Evolutionary conservation across 2,113 vertebrate genomes (phyloP).

Genomic region (Dolichallabes microphthalmus): DNA sequence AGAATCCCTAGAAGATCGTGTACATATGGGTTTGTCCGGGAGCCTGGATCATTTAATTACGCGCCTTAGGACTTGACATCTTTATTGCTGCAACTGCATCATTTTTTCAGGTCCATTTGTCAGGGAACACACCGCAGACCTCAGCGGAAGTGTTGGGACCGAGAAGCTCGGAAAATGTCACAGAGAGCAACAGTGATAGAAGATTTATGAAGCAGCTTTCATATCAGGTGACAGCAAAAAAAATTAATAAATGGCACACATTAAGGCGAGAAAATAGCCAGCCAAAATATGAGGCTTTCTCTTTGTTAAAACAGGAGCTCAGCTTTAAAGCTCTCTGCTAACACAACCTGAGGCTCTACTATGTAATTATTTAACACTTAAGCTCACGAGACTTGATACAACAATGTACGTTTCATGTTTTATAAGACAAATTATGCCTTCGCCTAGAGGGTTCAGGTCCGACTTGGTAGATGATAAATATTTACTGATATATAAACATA

Average conservation of each 20-base stretch:
- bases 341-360: conserved; percentile 38
- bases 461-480: background rate
- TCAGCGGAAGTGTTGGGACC: conserved; percentile 13
- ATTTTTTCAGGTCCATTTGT: conserved; percentile 25
- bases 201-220: conserved; percentile 39
- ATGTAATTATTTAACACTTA: conserved; percentile 54
- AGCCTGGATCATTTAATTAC: conserved; percentile 40
- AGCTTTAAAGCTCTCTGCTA: background rate
- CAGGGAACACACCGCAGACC: conserved; percentile 33
- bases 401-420: conserved; percentile 51
- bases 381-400: background rate
- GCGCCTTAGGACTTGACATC: conserved; percentile 17
- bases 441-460: background rate
- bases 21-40: background rate
- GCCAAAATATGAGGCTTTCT: conserved; percentile 31
- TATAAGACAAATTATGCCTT: conserved; percentile 16
- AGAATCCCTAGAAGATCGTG: background rate
- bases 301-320: conserved; percentile 32
- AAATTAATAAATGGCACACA: background rate
- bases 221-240: conserved; percentile 20
- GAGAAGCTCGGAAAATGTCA: conserved; percentile 42
- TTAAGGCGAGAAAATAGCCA: conserved; percentile 30
- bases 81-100: conserved; percentile 30
- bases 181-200: conserved; percentile 28
- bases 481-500: background rate